Evolutionary conservation across 2,113 vertebrate species (phyloP), one percentile per base, ranked within the genome.

Genomic region (Hepsetus odoe): DNA sequence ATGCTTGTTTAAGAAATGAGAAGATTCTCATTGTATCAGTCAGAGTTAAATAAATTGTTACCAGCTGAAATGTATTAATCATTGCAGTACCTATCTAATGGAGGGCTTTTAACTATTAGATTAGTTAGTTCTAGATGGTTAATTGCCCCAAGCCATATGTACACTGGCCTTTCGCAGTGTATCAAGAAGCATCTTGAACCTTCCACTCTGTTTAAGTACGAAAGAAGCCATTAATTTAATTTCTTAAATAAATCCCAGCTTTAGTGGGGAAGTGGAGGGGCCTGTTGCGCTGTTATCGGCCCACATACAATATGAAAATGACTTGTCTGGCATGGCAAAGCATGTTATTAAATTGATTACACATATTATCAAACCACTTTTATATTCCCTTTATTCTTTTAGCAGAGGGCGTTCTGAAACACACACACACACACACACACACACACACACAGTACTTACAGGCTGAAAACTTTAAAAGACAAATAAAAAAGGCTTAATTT

Each of bases 351-450:
- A 81, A 81, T 38, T 12, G 46, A 56, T 81, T 76, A 74, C 42
- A 56, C 67, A 66, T 46, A 65, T 81, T 46, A 81, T 65, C 73
- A 76, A 51, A 75, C 33, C 73, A 55, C 58, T 26, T 32, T 70
- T 38, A 65, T 65, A 33, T 65, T 14, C 59, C 18, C 46, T 71
- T 12, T 22, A 12, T 33, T 26, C 28, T 56, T 32, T 7, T 13
- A 32, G 59, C 20, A 0, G 38, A 38, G 32, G 38, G 32, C 24
- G 10, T 26, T 30, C 13, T n/a, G 4, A n/a, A 18, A 26, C 24
- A 59, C 24, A 33, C 28, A 3, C 59, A 33, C 59, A 33, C 28
- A 62, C 59, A 33, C 13, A 33, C 28, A 33, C 59, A 62, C 59
- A 62, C 59, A 62, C 59, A 18, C 28, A 62, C 28, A 33, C 24